Percentiles rank a stretch among this genome's conserved stretches.
phyloP scores from a whole-genome alignment of 23 tunicate genomes.

The Trididemnum miniatum region DNA sequence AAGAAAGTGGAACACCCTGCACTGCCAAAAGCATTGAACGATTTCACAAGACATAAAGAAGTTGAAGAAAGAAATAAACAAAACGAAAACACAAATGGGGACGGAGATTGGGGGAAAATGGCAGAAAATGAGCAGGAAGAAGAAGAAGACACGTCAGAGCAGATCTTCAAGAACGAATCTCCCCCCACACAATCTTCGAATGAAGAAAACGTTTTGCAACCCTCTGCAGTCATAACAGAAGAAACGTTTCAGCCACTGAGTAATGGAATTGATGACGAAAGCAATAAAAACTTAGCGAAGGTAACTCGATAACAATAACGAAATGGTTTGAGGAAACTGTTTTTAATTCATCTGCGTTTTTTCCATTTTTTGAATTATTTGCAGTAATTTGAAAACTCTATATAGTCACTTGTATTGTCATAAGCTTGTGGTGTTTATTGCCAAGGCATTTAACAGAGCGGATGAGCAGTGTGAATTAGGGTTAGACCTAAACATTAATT shows the following conservation, averaged over 20 bases:
- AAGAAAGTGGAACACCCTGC: conserved; percentile 9
- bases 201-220: not conserved
- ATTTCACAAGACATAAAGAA: conserved; percentile 37
- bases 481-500: too few species aligned
- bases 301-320: too few species aligned
- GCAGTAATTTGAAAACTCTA: too few species aligned
- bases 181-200: not conserved
- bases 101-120: conserved; percentile 53
- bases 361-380: too few species aligned
- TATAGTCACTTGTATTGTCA: too few species aligned
- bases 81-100: not conserved
- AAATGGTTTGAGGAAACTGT: too few species aligned
- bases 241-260: not conserved
- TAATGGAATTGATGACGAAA: not conserved
- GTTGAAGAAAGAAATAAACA: conserved; percentile 7
- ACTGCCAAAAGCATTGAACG: conserved; percentile 38
- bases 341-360: too few species aligned
- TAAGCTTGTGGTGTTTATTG: too few species aligned
- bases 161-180: not conserved
- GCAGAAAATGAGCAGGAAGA: conserved; percentile 37
- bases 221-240: not conserved
- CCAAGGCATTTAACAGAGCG: too few species aligned
- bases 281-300: not conserved
- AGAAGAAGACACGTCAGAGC: not conserved
- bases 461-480: too few species aligned